Conservation (phyloP, 2,797 vertebrate genomes). For the Epinephelus malabaricus region DNA sequence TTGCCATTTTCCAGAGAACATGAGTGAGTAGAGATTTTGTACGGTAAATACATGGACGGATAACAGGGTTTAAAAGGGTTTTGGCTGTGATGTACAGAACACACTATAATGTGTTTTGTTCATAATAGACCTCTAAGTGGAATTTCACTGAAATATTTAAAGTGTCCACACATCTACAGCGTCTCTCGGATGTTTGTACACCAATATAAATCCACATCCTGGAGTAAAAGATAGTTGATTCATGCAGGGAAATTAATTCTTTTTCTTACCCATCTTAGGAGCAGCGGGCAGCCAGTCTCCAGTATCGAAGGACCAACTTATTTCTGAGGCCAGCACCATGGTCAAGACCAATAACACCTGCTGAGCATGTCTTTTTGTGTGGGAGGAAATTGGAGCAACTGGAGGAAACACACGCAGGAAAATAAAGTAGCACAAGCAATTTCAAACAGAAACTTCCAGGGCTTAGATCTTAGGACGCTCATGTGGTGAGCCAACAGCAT, state of each 20-base stretch:
- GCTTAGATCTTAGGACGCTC: constrained; percentile 9
- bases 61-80: neutral
- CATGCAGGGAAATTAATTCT: neutral
- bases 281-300: constrained; percentile 2
- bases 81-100: neutral
- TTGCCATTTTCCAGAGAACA: neutral
- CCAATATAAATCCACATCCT: neutral
- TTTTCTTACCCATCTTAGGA: neutral
- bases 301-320: neutral
- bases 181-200: neutral
- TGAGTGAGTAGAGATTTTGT: neutral
- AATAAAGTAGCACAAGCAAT: neutral
- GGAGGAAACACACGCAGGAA: neutral
- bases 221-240: neutral
- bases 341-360: constrained; percentile 16
- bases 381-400: constrained; percentile 29
- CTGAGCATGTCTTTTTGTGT: constrained; percentile 8
- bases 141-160: neutral
- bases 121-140: neutral
- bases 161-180: neutral
- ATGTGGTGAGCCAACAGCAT: neutral
- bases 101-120: neutral
- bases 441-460: constrained; percentile 8
- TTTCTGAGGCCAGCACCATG: constrained; percentile 11
- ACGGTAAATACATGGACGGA: neutral